Conservation (phyloP, 2,113 vertebrate species). For the Gobiocypris rarus region DNA sequence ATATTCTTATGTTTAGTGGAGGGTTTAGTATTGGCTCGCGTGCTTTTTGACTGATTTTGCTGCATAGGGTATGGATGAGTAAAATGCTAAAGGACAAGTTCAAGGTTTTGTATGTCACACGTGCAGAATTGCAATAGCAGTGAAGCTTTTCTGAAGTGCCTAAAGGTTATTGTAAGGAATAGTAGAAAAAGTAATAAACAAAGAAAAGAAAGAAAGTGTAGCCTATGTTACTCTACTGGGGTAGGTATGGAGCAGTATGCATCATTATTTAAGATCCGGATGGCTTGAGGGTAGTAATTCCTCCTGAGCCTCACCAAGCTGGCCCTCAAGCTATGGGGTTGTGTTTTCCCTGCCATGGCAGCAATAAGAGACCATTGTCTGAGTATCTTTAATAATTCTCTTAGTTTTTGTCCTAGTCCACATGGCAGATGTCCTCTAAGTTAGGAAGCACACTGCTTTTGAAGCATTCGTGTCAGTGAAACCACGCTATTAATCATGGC, state of each 20-base stretch:
- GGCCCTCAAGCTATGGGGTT: conserved; percentile 19
- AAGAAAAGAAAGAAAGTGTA: not conserved
- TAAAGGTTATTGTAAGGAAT: conserved; percentile 4
- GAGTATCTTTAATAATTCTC: conserved; percentile 20
- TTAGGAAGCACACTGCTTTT: not conserved
- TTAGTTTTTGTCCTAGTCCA: not conserved
- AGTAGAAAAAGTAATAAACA: not conserved
- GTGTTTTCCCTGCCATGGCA: not conserved
- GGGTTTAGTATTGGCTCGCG: not conserved
- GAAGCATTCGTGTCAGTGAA: not conserved
- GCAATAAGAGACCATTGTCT: not conserved
- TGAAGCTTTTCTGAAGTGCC: not conserved
- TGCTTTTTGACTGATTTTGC: conserved; percentile 5
- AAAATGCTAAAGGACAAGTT: conserved; percentile 16
- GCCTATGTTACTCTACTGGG: not conserved
- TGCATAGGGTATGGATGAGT: not conserved
- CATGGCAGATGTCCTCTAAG: not conserved
- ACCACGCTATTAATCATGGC: not conserved
- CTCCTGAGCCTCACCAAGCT: conserved; percentile 19
- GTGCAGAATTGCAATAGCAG: not conserved
- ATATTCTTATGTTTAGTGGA: not conserved
- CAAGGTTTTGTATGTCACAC: not conserved
- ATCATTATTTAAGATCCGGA: conserved; percentile 25
- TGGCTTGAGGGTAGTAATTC: conserved; percentile 25
- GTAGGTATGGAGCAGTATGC: not conserved